Conservation (phyloP, 2,888 invertebrate species). For the Neoitamus cyanurus region DNA sequence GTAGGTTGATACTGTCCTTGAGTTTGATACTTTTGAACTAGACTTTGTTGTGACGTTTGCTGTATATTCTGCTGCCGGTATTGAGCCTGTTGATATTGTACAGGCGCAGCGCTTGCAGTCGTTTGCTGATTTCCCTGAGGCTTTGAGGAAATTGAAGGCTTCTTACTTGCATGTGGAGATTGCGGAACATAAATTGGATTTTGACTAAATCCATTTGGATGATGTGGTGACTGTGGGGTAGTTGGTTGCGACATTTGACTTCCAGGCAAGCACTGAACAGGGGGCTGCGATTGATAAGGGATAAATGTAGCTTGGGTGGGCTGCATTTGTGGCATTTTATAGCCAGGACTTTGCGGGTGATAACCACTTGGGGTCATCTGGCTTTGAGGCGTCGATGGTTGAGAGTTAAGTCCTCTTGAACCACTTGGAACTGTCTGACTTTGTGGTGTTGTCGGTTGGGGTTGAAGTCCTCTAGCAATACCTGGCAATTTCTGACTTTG, state of each 20-base stretch:
- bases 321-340: background rate
- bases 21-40: background rate
- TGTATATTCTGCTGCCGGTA: background rate
- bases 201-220: background rate
- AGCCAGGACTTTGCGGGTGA: background rate
- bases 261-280: background rate
- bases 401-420: background rate
- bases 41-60: background rate
- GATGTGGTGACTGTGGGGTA: conserved; percentile 26
- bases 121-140: background rate
- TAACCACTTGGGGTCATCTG: background rate
- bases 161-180: background rate
- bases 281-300: background rate
- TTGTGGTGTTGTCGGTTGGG: background rate
- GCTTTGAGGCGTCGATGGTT: background rate
- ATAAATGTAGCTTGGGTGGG: background rate
- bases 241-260: background rate
- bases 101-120: background rate
- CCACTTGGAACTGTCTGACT: background rate
- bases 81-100: conserved; percentile 3
- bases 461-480: background rate
- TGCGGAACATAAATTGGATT: conserved; percentile 45
- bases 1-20: background rate
- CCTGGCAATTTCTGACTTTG: background rate
- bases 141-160: background rate